Conservation (phyloP, 2,797 vertebrate species). For the Acropternis orthonyx region DNA sequence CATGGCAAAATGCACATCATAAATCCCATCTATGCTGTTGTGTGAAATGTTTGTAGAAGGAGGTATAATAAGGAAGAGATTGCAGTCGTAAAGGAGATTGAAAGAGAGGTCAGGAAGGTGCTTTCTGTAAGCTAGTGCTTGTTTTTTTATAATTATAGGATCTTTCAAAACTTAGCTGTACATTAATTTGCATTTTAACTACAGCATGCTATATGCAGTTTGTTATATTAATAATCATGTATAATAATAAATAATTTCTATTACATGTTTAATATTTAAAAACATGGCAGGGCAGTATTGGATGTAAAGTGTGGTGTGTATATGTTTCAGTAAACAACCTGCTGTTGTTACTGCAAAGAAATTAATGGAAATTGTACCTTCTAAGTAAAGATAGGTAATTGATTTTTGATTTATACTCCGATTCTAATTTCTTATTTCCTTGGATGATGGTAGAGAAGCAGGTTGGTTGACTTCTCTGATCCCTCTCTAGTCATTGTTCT, state of each 20-base stretch:
- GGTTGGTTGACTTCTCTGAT: neutral
- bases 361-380: neutral
- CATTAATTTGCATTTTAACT: neutral
- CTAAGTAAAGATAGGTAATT: neutral
- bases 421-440: neutral
- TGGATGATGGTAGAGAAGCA: neutral
- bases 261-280: neutral
- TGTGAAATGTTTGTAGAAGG: too few relatives aligned
- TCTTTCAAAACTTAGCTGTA: neutral
- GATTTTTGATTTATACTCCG: neutral
- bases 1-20: too few relatives aligned
- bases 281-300: neutral
- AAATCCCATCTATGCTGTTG: too few relatives aligned
- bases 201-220: neutral
- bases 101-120: too few relatives aligned
- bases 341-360: neutral
- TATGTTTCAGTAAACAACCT: neutral
- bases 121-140: too few relatives aligned
- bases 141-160: neutral
- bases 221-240: neutral
- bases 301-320: neutral
- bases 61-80: too few relatives aligned
- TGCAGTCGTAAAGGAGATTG: too few relatives aligned
- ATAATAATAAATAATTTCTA: neutral
- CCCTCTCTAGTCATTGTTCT: neutral